Base-by-base conservation (phyloP, 2,797 vertebrate genomes). In the Helicolenus hilgendorfi region DNA sequence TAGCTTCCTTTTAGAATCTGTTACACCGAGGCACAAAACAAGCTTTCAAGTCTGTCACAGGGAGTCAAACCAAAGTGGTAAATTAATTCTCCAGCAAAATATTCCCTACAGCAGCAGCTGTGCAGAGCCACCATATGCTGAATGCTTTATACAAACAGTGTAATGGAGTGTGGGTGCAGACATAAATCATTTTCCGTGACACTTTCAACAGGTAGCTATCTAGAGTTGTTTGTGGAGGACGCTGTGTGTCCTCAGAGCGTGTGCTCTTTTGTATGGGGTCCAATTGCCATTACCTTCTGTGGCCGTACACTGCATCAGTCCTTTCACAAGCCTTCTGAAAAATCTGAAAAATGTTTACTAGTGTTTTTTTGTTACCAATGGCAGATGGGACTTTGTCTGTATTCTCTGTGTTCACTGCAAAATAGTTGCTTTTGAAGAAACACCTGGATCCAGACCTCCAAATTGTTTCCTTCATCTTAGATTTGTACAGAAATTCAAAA, bases 21-120 rank as follows among this genome's bases (percentile, higher is more conserved):
- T 91, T 81, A 88, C 62, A 74, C 55, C 70, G 5, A 38, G 65
- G 83, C 56, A 55, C 62, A 88, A 87, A 86, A 79, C 53, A 77
- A 70, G 72, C 85, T 90, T 69, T 60, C 72, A 70, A 53, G 58
- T 11, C 78, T 94, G 87, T 95, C 92, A 85, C 60, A 62, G 11
- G 62, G 63, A 89, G 83, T 76, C 45, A 74, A 92, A 89, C 60
- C 67, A 85, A 87, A 91, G 77, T 83, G 65, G 65, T 76, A 82
- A 91, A 94, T 93, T 72, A 91, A 91, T 91, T 88, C 72, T 90
- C 83, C 77, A 71, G 60, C 79, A 86, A 89, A 92, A 91, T 93
- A 89, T 83, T 92, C 92, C 81, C 90, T 67, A 69, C 86, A 89
- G 84, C 75, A 89, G 77, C 85, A 92, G 77, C 84, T 74, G 90